Percentiles rank a stretch among this genome's conserved stretches.
phyloP scores from a whole-genome alignment of 2,888 invertebrate genomes.

The Eumacrocentrus americanus region DNA sequence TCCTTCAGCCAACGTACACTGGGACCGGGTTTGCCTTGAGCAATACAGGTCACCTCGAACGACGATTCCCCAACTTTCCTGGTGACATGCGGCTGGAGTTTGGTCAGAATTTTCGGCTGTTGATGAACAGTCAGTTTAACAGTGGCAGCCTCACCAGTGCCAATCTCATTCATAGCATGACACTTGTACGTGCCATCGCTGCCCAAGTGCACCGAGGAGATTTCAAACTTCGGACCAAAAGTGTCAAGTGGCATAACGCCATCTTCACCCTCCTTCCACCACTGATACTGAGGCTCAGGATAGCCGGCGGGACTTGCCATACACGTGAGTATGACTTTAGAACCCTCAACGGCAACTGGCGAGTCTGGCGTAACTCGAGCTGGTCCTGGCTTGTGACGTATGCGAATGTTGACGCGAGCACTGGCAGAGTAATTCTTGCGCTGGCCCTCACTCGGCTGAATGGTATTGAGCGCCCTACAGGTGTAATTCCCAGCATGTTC shows the following conservation, averaged over 20 bases:
- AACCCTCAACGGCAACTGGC: constrained; percentile 84
- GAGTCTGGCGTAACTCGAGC: constrained; percentile 83
- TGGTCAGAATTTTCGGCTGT: constrained; percentile 82
- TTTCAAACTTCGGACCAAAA: constrained; percentile 82
- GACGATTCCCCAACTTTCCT: constrained; percentile 77
- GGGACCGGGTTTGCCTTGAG: constrained; percentile 87
- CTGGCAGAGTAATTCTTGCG: constrained; percentile 78
- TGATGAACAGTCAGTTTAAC: constrained; percentile 87
- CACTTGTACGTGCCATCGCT: constrained; percentile 91
- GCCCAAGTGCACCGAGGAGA: constrained; percentile 81
- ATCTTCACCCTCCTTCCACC: constrained; percentile 81
- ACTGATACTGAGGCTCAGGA: constrained; percentile 87
- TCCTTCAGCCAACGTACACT: constrained; percentile 86
- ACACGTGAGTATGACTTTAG: constrained; percentile 82
- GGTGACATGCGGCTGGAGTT: constrained; percentile 82
- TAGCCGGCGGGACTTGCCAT: constrained; percentile 90
- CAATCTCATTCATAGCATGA: constrained; percentile 87
- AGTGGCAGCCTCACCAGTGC: constrained; percentile 83
- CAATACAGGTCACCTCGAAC: constrained; percentile 82
- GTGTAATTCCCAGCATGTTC: constrained; percentile 89
- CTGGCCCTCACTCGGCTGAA: constrained; percentile 75
- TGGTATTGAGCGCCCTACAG: constrained; percentile 85
- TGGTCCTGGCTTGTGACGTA: constrained; percentile 85
- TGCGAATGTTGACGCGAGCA: constrained; percentile 81
- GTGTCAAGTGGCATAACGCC: constrained; percentile 77